Evolutionary conservation across 2,888 invertebrate species (phyloP), one percentile per base, ranked within the genome.

Genomic region (Drosophila trichaetosa): DNA sequence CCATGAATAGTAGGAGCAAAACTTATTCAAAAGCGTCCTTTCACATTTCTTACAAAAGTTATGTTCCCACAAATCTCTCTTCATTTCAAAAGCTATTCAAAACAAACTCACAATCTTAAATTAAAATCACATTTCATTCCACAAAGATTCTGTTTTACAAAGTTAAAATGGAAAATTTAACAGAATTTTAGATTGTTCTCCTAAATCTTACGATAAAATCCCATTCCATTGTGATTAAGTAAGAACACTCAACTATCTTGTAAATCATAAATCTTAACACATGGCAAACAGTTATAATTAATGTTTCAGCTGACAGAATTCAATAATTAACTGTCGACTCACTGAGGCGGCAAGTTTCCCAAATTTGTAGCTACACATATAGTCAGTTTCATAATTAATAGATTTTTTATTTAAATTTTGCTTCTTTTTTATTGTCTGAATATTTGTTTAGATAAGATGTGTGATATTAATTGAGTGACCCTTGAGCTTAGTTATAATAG

Each of bases 251-350:
- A 60, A 65, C 77, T 59, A 65, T 65, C 78, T 80, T 78, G 80
- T 78, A 78, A 80, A 80, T 78, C 80, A 80, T 78, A 80, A 78
- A 78, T 78, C 78, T 78, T 72, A 65, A 62, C 78, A 80, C 77
- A 61, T 58, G 24, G 36, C 54, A 59, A 74, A 40, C 42, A 48
- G 29, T 31, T 54, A 76, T 76, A 78, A 78, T 77, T 80, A 80
- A 78, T 78, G 78, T 63, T 61, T 59, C 59, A 56, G 64, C 62
- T 33, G 65, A 72, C 72, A 80, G 68, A 18, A 51, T 63, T 65
- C 77, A 65, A 79, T 79, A 79, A 80, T 79, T 79, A 79, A 79
- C 72, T 34, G 69, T 63, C 71, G 57, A 34, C 48, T 57, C 64
- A n/a, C 21, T 57, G 53, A 54, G 63, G 76, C 76, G 80, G 80